Evolutionary conservation across 1,140 invertebrate genomes (phyloP).

Genomic region (Potamilus streckersoni): DNA sequence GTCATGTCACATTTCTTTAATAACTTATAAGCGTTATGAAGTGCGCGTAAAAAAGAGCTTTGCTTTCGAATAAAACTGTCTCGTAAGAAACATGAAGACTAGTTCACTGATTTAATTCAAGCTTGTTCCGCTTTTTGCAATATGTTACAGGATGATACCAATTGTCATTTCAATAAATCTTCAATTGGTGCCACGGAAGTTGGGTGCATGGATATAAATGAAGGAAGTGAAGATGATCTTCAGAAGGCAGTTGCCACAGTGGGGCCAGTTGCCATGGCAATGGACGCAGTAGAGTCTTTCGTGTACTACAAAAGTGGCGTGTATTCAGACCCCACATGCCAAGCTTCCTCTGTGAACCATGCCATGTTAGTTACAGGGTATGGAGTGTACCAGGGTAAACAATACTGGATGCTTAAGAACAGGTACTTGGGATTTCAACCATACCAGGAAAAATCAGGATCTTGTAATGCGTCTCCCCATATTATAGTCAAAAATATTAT

Average conservation of each 20-base stretch:
- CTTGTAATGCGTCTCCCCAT: too few species aligned
- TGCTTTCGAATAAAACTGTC: too few species aligned
- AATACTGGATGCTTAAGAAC: constrained; percentile 92
- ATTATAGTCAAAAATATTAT: too few species aligned
- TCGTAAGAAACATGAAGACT: too few species aligned
- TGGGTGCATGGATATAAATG: constrained; percentile 80
- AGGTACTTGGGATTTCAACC: constrained; percentile 25
- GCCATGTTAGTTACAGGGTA: constrained; percentile 79
- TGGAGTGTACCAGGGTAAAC: constrained; percentile 74
- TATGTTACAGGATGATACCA: not conserved
- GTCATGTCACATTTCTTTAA: too few species aligned
- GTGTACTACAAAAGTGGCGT: constrained; percentile 21
- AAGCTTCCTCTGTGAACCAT: constrained; percentile 58
- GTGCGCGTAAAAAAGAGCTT: too few species aligned
- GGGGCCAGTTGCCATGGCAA: constrained; percentile 85
- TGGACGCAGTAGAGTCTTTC: constrained; percentile 79
- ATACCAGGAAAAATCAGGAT: too few species aligned
- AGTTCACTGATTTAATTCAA: too few species aligned
- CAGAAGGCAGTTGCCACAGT: constrained; percentile 83
- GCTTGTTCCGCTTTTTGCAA: too few species aligned
- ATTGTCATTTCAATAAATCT: constrained; percentile 68
- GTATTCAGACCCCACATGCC: constrained; percentile 30
- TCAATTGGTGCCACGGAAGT: constrained; percentile 59
- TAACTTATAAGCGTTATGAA: too few species aligned
- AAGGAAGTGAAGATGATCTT: constrained; percentile 74